Conservation (phyloP, 2,797 vertebrate species). For the Thripadectes ignobilis region DNA sequence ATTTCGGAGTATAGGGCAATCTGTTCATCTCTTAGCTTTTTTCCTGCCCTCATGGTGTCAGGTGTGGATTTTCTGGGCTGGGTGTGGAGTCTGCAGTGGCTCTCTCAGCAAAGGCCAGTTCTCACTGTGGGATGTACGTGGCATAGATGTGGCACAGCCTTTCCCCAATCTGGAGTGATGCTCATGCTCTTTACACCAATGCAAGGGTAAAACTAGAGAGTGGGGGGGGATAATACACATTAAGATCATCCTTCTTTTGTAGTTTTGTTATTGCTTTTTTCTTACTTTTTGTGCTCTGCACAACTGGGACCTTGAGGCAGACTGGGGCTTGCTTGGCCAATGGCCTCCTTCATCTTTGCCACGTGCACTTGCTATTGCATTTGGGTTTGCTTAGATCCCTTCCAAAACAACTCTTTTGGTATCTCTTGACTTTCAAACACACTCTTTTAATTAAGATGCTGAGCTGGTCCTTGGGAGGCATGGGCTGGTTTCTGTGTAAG, state of each 20-base stretch:
- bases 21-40: background rate
- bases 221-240: background rate
- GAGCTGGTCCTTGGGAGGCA: background rate
- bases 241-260: background rate
- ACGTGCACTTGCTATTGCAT: fast-evolving
- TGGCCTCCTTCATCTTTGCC: background rate
- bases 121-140: background rate
- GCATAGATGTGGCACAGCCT: background rate
- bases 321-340: background rate
- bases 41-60: background rate
- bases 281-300: background rate
- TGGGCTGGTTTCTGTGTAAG: background rate
- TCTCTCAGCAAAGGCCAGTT: background rate
- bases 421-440: background rate
- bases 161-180: background rate
- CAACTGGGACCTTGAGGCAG: background rate
- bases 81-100: background rate
- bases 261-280: background rate
- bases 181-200: background rate
- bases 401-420: background rate
- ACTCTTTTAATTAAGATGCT: background rate
- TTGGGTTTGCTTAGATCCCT: background rate
- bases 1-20: background rate
- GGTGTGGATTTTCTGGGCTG: background rate
- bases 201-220: background rate